phyloP scores from a whole-genome alignment of 2,113 vertebrate species.

The Tachysurus vachellii region DNA sequence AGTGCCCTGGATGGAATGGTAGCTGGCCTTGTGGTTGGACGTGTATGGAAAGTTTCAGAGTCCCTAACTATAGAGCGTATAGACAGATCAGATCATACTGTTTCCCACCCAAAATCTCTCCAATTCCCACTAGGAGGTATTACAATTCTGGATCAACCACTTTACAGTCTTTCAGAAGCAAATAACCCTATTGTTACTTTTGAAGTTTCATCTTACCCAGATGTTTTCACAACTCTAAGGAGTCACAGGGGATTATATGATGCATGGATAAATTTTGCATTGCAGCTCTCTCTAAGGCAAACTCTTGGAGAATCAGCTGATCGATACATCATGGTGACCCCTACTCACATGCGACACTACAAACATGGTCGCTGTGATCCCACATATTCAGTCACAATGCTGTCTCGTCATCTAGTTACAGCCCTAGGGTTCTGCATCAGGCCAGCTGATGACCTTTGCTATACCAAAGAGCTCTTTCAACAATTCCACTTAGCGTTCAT shows the following conservation, averaged over 20 bases:
- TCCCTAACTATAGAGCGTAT: constrained; percentile 58
- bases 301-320: constrained; percentile 67
- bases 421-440: constrained; percentile 59
- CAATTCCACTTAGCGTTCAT: constrained; percentile 72
- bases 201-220: constrained; percentile 73
- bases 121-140: constrained; percentile 58
- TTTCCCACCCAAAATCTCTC: constrained; percentile 54
- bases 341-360: constrained; percentile 79
- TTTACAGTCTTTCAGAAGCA: constrained; percentile 44
- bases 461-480: constrained; percentile 60
- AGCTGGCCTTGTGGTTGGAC: constrained; percentile 68
- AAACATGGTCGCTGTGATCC: constrained; percentile 80
- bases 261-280: constrained; percentile 77
- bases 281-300: constrained; percentile 75
- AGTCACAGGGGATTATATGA: constrained; percentile 74
- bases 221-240: constrained; percentile 72
- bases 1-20: constrained; percentile 79
- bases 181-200: constrained; percentile 68
- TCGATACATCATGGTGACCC: constrained; percentile 72
- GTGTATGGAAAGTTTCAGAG: constrained; percentile 71
- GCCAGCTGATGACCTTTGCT: constrained; percentile 57
- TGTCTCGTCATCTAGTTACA: constrained; percentile 64
- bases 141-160: constrained; percentile 16
- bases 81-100: constrained; percentile 44
- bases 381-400: constrained; percentile 70